These are phyloP conservation scores for Chitala chitala DNA, from an alignment of 2,113 vertebrate genomes.

Conservation along the genomic window DNA sequence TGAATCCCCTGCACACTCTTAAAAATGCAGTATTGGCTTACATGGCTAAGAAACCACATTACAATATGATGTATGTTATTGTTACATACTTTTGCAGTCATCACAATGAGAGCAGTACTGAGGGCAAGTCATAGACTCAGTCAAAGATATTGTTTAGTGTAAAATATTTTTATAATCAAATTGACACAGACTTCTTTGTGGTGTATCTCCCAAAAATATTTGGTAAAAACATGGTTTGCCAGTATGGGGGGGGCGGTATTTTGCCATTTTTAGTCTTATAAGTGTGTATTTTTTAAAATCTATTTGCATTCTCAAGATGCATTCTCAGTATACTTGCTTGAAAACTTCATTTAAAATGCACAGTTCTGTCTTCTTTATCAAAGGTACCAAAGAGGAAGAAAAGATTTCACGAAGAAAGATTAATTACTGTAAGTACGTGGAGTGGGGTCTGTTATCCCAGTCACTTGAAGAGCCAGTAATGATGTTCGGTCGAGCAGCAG, in stretches of 20 bases:
- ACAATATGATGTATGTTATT: neutral
- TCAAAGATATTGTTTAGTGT: neutral
- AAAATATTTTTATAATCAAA: neutral
- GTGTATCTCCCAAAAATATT: neutral
- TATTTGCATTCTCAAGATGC: neutral
- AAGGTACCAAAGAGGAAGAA: no score
- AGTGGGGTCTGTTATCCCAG: neutral
- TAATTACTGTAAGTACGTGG: no score
- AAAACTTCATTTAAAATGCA: neutral
- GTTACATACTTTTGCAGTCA: neutral
- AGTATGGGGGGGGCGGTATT: neutral
- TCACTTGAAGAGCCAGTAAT: neutral
- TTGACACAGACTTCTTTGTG: no score
- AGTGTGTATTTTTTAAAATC: neutral
- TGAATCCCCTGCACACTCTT: no score
- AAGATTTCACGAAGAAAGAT: conserved; percentile 7
- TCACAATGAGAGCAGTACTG: neutral
- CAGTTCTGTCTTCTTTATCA: neutral
- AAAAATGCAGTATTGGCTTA: no score
- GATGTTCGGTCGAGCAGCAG: neutral
- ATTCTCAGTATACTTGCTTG: neutral
- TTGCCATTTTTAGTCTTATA: neutral
- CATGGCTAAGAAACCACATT: neutral
- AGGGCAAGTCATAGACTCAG: neutral
- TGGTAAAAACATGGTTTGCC: neutral